Percentiles rank a stretch among this genome's conserved stretches.
These are phyloP conservation scores for Esox lucius DNA, from an alignment of 2,797 vertebrate genomes.

Conservation along the genomic window DNA sequence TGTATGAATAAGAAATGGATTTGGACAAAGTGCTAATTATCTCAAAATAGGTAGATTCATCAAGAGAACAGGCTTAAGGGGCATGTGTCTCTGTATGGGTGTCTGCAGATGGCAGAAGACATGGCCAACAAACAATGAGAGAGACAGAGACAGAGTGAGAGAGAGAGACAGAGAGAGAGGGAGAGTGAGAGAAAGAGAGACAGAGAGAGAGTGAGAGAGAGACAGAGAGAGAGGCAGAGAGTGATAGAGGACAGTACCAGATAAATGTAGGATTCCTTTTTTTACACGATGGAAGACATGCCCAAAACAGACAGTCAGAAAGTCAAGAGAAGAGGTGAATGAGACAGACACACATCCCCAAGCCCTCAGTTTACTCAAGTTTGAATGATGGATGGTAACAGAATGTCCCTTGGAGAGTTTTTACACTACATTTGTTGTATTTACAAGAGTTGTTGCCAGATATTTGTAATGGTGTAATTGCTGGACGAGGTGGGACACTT, in stretches of 20 bases:
- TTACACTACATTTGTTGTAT: no score
- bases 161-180: neutral
- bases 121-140: constrained; percentile 40
- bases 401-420: neutral
- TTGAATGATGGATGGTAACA: constrained; percentile 23
- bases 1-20: neutral
- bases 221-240: no score
- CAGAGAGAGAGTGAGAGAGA: neutral
- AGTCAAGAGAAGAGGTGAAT: no score
- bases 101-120: no score
- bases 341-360: neutral
- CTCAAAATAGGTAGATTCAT: neutral
- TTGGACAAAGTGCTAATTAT: neutral
- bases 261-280: no score
- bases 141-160: neutral
- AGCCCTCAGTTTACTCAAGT: constrained; percentile 3
- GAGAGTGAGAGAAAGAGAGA: neutral
- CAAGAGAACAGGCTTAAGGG: neutral
- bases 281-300: no score
- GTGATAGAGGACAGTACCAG: neutral
- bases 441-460: no score
- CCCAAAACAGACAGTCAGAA: no score
- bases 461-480: no score
- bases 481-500: no score
- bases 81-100: neutral